These are phyloP conservation scores for Cyanoramphus novaezelandiae DNA, from an alignment of 2,113 vertebrate species.

Conservation along the genomic window DNA sequence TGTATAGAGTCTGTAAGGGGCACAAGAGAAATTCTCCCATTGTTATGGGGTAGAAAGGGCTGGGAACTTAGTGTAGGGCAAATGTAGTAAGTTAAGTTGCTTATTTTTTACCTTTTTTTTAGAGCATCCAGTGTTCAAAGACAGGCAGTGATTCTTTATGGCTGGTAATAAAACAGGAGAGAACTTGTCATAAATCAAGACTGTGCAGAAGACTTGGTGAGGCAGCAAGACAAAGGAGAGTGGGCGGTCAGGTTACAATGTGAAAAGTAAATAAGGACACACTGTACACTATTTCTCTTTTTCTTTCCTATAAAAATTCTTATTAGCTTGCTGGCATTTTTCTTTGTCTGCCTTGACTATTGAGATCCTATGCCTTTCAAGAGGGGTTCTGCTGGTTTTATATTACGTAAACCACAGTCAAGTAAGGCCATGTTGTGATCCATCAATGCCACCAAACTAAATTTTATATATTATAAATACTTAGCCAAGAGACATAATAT, in stretches of 20 bases:
- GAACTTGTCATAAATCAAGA: conserved; percentile 44
- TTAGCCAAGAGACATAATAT: not conserved
- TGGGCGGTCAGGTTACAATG: not conserved
- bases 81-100: not conserved
- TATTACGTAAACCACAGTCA: accelerated
- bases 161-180: not conserved
- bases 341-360: not conserved
- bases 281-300: not conserved
- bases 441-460: not conserved
- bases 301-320: not conserved
- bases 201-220: not conserved
- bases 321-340: not conserved
- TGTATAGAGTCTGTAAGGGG: not conserved
- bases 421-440: not conserved
- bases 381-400: not conserved
- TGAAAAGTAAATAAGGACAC: conserved; percentile 42
- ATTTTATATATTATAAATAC: not conserved
- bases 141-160: not conserved
- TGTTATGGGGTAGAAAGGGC: not conserved
- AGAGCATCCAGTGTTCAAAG: not conserved
- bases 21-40: not conserved
- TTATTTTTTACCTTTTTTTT: not conserved
- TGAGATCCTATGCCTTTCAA: not conserved
- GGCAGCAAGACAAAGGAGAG: conserved; percentile 19
- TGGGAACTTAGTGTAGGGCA: not conserved